phyloP scores from a whole-genome alignment of 1,140 invertebrate species.

The Drosophila pruinosa region DNA sequence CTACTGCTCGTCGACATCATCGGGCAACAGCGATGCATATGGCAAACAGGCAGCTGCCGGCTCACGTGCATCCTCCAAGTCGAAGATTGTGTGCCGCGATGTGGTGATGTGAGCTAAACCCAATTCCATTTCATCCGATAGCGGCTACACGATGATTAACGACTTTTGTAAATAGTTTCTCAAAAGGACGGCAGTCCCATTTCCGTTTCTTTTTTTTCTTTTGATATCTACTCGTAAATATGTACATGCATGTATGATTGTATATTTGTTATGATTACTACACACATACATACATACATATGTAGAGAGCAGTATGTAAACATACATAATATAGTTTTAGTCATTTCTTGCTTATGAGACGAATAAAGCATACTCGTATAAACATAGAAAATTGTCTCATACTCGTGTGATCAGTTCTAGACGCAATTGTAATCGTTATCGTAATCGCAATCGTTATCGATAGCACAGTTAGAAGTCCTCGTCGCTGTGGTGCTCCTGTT shows the following conservation, averaged over 20 bases:
- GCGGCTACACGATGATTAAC: not conserved
- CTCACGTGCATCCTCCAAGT: slow-evolving; percentile 64
- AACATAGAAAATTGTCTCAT: slow-evolving; percentile 25
- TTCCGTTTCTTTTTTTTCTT: not conserved
- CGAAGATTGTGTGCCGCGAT: slow-evolving; percentile 56
- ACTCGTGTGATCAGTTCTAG: not conserved
- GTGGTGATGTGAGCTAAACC: slow-evolving; percentile 6
- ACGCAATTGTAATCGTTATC: not conserved
- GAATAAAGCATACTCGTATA: slow-evolving; percentile 58
- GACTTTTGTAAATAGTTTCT: slow-evolving; percentile 17
- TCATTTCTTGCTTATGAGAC: slow-evolving; percentile 24
- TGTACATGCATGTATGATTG: not conserved
- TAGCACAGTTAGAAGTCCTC: slow-evolving; percentile 69
- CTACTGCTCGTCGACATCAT: slow-evolving; percentile 73
- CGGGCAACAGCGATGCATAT: slow-evolving; percentile 51
- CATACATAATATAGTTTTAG: slow-evolving; percentile 5
- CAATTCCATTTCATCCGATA: not conserved
- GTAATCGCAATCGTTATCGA: not conserved
- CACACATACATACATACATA: not conserved
- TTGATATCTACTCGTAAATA: slow-evolving; percentile 3
- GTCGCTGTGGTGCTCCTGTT: slow-evolving; percentile 75
- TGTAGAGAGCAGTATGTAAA: not conserved
- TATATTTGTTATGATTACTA: not conserved
- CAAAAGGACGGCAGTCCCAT: not conserved
- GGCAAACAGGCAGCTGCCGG: slow-evolving; percentile 13